A percentile compares a stretch with the other conserved stretches of the same genome.
phyloP scores from a whole-genome alignment of 2,797 vertebrate genomes.

The Lithobates sylvaticus region DNA sequence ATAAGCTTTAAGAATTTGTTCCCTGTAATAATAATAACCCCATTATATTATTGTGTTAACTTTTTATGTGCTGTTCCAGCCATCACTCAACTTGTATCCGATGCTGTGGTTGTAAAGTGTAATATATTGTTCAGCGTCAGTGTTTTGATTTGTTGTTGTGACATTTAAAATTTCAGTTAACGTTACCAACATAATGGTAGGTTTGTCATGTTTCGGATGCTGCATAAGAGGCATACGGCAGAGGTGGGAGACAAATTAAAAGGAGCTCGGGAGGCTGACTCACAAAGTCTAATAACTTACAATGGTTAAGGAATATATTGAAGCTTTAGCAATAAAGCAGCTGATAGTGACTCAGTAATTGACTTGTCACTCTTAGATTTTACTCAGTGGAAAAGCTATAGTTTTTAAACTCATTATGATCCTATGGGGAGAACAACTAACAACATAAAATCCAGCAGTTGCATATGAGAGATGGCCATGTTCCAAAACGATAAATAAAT shows the following conservation, averaged over 20 bases:
- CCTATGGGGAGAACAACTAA: slow-evolving; percentile 31
- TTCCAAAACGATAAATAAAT: slow-evolving; percentile 20
- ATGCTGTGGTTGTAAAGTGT: slow-evolving; percentile 30
- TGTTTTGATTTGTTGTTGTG: slow-evolving; percentile 75
- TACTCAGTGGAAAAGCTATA: slow-evolving; percentile 72
- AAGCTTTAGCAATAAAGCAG: slow-evolving; percentile 77
- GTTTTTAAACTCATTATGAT: slow-evolving; percentile 41
- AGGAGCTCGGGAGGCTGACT: slow-evolving; percentile 84
- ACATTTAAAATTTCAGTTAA: slow-evolving; percentile 81
- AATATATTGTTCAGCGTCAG: slow-evolving; percentile 75
- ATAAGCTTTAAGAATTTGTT: too few relatives aligned
- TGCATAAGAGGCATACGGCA: slow-evolving; percentile 79
- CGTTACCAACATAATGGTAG: slow-evolving; percentile 76
- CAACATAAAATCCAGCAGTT: slow-evolving; percentile 40
- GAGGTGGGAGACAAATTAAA: slow-evolving; percentile 82
- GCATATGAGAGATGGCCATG: background rate
- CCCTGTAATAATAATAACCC: slow-evolving; percentile 4
- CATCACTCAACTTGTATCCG: slow-evolving; percentile 6
- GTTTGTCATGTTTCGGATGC: slow-evolving; percentile 77
- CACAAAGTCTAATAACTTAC: slow-evolving; percentile 81
- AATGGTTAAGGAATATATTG: slow-evolving; percentile 77
- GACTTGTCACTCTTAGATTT: slow-evolving; percentile 75
- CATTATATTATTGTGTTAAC: slow-evolving; percentile 1
- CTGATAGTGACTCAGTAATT: slow-evolving; percentile 78
- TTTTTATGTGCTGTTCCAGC: slow-evolving; percentile 17